A percentile compares a stretch with the other conserved stretches of the same genome.
Conservation (phyloP, 2,113 vertebrate species). For the Diadophis punctatus region DNA sequence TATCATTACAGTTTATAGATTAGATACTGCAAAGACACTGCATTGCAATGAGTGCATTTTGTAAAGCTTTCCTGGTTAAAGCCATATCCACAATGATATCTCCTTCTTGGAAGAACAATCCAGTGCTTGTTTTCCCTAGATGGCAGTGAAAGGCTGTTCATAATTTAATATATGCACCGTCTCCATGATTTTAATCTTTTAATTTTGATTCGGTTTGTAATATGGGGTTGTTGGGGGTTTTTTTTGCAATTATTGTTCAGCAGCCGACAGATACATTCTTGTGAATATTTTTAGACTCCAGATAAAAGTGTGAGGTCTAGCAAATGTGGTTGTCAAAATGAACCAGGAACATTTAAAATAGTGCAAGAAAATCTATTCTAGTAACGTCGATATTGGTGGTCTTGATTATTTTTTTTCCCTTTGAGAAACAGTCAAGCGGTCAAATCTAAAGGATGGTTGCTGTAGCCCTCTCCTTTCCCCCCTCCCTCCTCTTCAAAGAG, state of each 20-base stretch:
- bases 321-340: not conserved
- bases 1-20: not conserved
- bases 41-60: not conserved
- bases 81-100: not conserved
- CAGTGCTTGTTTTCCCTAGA: not conserved
- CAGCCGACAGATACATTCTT: not conserved
- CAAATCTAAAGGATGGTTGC: not conserved
- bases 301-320: not conserved
- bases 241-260: not conserved
- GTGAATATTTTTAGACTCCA: not conserved
- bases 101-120: not conserved
- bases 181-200: not conserved
- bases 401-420: not conserved
- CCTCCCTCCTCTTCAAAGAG: not conserved
- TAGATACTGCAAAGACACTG: not conserved
- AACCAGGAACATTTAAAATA: not conserved
- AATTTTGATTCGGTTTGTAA: not conserved
- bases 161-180: not conserved
- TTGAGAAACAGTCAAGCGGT: not conserved
- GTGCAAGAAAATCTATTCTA: not conserved
- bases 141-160: not conserved
- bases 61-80: constrained; percentile 23
- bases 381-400: not conserved
- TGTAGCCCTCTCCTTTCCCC: not conserved
- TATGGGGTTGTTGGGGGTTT: not conserved